These are phyloP conservation scores for Apamea crenata DNA, from an alignment of 2,888 invertebrate species.

Conservation along the genomic window DNA sequence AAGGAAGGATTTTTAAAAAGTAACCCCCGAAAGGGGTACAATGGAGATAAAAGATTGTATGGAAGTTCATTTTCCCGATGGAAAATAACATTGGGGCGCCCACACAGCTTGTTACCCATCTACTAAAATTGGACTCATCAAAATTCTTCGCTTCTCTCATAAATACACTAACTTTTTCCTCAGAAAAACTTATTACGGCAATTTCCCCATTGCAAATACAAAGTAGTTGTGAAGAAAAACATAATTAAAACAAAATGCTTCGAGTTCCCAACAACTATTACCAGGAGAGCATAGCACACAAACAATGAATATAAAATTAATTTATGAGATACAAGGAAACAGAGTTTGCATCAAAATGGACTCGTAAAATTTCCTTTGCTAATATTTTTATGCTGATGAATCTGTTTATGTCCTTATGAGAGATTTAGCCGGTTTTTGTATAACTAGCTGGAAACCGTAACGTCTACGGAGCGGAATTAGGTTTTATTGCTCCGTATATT, in stretches of 20 bases:
- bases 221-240: slow-evolving; percentile 59
- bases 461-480: slow-evolving; percentile 39
- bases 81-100: neutral
- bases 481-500: slow-evolving; percentile 36
- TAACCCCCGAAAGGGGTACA: neutral
- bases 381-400: slow-evolving; percentile 63
- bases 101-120: neutral
- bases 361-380: slow-evolving; percentile 56
- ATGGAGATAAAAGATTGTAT: neutral
- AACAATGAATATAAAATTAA: slow-evolving; percentile 68
- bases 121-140: neutral
- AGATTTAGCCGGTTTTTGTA: slow-evolving; percentile 25
- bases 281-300: slow-evolving; percentile 59
- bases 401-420: slow-evolving; percentile 42
- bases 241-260: slow-evolving; percentile 64
- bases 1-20: neutral
- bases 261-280: slow-evolving; percentile 55
- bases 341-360: slow-evolving; percentile 57
- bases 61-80: neutral
- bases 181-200: slow-evolving; percentile 15
- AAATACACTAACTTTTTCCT: slow-evolving; percentile 19
- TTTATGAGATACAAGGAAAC: slow-evolving; percentile 62
- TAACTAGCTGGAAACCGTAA: slow-evolving; percentile 21
- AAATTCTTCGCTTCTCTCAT: neutral
- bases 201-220: slow-evolving; percentile 40